A percentile compares a stretch with the other conserved stretches of the same genome.
phyloP scores from a whole-genome alignment of 2,888 invertebrate genomes.

The Augochlorella aurata region DNA sequence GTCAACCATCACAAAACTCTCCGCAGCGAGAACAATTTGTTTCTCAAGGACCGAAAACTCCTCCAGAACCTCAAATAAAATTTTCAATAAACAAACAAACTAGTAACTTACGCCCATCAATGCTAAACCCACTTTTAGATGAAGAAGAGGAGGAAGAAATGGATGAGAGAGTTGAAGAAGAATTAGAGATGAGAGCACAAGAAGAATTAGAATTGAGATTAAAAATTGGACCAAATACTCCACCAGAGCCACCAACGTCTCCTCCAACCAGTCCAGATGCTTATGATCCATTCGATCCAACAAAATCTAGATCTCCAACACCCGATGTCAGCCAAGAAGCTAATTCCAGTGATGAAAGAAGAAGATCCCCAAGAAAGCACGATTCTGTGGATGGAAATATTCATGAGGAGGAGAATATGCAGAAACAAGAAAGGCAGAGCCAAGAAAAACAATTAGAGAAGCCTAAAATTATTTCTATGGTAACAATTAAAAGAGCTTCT shows the following conservation, averaged over 20 bases:
- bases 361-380: constrained; percentile 76
- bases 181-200: constrained; percentile 79
- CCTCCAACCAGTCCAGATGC: constrained; percentile 90
- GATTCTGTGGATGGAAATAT: constrained; percentile 61
- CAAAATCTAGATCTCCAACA: constrained; percentile 88
- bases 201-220: constrained; percentile 78
- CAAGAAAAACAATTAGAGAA: constrained; percentile 73
- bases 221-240: constrained; percentile 87
- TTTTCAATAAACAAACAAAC: constrained; percentile 83
- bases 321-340: constrained; percentile 80
- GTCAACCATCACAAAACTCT: constrained; percentile 70
- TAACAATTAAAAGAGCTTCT: constrained; percentile 78
- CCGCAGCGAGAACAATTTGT: constrained; percentile 76
- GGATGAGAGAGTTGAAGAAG: constrained; percentile 79
- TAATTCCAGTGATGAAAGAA: constrained; percentile 70
- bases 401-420: constrained; percentile 63
- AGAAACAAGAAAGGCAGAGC: constrained; percentile 58
- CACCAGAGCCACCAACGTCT: constrained; percentile 87
- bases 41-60: constrained; percentile 87
- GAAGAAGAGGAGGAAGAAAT: constrained; percentile 79
- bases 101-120: constrained; percentile 75
- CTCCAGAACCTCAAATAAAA: constrained; percentile 88
- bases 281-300: constrained; percentile 96
- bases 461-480: constrained; percentile 80
- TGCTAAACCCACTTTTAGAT: constrained; percentile 86